Conservation (phyloP, 2,113 vertebrate genomes). For the Tragulus kanchil region DNA sequence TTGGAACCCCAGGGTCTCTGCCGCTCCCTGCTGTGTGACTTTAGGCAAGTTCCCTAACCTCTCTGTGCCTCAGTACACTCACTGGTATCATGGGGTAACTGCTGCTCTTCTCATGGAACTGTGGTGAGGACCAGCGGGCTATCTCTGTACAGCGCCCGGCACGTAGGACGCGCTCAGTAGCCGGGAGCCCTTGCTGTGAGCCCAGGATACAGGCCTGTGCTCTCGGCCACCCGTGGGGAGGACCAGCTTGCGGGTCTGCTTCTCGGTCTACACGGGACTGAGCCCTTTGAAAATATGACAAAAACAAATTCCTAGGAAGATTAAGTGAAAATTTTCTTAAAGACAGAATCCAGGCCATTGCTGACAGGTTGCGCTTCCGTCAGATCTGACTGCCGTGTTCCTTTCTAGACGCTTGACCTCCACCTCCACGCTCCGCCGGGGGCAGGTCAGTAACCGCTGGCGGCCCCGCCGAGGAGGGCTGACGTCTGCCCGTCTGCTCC, state of each 20-base stretch:
- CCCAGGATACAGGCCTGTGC: fast-evolving
- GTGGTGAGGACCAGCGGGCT: fast-evolving
- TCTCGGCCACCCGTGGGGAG: fast-evolving
- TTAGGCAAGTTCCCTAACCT: neutral
- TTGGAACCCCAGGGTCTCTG: neutral
- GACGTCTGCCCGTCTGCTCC: fast-evolving
- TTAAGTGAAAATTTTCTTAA: neutral
- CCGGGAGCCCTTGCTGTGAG: fast-evolving
- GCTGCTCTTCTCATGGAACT: neutral
- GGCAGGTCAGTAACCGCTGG: neutral
- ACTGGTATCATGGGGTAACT: too few species aligned
- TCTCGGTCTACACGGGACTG: fast-evolving
- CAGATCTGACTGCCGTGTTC: neutral
- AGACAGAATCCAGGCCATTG: neutral
- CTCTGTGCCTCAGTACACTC: neutral
- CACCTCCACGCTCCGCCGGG: neutral
- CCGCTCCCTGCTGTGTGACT: too few species aligned
- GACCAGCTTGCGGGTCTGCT: neutral
- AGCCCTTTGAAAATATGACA: neutral
- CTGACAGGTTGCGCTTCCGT: fast-evolving
- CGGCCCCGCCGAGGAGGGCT: neutral
- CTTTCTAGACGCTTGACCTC: too few species aligned
- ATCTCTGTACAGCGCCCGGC: fast-evolving
- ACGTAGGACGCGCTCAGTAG: fast-evolving
- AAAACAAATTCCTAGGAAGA: neutral